Conservation (phyloP, 2,797 vertebrate genomes). For the Silurus aristotelis region DNA sequence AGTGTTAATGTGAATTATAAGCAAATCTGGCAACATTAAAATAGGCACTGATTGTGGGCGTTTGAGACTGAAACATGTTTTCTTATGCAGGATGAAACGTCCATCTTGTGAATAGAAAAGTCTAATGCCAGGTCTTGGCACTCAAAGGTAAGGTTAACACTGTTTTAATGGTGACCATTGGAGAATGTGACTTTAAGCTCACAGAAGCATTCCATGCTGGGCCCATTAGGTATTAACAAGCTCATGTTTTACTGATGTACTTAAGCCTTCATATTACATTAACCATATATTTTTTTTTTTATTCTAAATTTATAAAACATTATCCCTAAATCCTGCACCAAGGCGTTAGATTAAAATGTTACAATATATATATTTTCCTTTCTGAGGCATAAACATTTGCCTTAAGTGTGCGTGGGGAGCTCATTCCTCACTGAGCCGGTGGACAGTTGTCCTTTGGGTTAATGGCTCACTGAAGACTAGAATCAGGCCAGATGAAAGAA, state of each 20-base stretch:
- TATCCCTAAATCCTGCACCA: neutral
- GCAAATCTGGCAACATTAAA: conserved; percentile 1
- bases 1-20: conserved; percentile 18
- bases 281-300: conserved; percentile 13
- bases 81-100: neutral
- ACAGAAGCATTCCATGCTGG: conserved; percentile 54
- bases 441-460: too few species aligned
- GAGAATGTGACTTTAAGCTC: conserved; percentile 58
- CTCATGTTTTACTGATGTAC: conserved; percentile 38
- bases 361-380: too few species aligned
- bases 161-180: conserved; percentile 66
- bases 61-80: neutral
- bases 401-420: too few species aligned
- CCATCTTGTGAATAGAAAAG: neutral
- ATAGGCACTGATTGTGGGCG: neutral
- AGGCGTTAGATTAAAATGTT: conserved; percentile 6
- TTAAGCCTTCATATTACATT: conserved; percentile 45
- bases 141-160: conserved; percentile 60
- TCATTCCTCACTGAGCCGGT: too few species aligned
- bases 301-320: conserved; percentile 10
- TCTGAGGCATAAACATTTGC: too few species aligned
- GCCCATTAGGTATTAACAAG: conserved; percentile 45
- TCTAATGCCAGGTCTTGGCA: neutral
- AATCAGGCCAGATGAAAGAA: too few species aligned
- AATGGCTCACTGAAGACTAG: too few species aligned